Evolutionary conservation across 2,113 vertebrate species (phyloP).

Genomic region (Mionectes macconnelli): DNA sequence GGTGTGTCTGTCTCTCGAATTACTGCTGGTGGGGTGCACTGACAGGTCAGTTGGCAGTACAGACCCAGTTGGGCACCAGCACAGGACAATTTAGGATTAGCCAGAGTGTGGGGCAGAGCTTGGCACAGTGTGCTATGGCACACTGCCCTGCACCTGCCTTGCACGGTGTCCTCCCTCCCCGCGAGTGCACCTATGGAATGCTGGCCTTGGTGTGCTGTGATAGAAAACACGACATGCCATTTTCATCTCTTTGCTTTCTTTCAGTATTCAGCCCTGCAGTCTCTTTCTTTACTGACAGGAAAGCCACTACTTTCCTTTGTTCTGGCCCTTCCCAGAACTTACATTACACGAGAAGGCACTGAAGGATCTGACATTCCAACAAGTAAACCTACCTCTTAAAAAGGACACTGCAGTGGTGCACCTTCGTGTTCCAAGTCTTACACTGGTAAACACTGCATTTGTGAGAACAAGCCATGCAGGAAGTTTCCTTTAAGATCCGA

Average conservation of each 20-base stretch:
- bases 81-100: neutral
- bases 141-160: neutral
- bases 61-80: neutral
- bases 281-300: neutral
- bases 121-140: rapidly evolving
- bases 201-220: neutral
- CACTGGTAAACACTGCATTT: neutral
- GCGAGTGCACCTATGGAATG: rapidly evolving
- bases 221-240: neutral
- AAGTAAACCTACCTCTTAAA: neutral
- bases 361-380: neutral
- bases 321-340: neutral
- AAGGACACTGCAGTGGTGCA: neutral
- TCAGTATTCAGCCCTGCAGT: neutral
- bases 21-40: neutral
- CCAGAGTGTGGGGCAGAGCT: neutral
- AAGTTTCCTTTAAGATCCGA: neutral
- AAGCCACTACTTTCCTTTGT: neutral
- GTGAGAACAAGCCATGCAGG: rapidly evolving
- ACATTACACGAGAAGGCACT: neutral
- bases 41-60: neutral
- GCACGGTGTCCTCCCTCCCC: rapidly evolving
- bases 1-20: neutral
- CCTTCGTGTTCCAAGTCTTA: neutral
- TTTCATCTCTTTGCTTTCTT: neutral